Evolutionary conservation across 23 tunicate genomes (phyloP).

Genomic region (Phallusia fumigata): DNA sequence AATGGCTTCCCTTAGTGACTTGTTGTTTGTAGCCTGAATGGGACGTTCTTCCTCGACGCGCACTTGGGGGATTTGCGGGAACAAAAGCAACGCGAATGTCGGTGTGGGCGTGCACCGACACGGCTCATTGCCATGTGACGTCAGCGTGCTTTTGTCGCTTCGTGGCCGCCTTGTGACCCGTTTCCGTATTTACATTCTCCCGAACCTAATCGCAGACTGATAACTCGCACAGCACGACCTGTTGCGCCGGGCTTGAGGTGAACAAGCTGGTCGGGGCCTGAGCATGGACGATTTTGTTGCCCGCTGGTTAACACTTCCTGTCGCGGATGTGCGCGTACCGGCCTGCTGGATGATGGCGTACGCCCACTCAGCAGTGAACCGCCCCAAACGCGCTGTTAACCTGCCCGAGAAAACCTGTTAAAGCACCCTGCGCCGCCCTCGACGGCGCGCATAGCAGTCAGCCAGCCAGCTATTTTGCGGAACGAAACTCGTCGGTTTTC

Average conservation of each 20-base stretch:
- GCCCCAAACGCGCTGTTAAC: background rate
- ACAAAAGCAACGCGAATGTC: conserved; percentile 6
- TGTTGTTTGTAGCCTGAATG: background rate
- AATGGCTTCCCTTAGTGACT: background rate
- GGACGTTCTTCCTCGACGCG: conserved; percentile 1
- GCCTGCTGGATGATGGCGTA: background rate
- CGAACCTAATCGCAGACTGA: conserved; percentile 4
- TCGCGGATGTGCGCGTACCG: background rate
- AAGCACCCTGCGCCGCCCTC: background rate
- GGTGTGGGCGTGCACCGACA: conserved; percentile 10
- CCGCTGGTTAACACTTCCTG: conserved; percentile 1
- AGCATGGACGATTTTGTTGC: background rate
- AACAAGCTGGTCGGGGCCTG: background rate
- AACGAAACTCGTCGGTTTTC: conserved; percentile 9
- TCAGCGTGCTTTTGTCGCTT: background rate
- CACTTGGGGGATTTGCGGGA: conserved; percentile 17
- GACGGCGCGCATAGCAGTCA: background rate
- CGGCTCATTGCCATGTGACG: conserved; percentile 8
- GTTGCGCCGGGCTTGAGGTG: background rate
- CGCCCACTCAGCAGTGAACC: conserved; percentile 8
- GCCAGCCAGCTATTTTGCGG: conserved; percentile 1
- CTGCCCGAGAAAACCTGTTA: background rate
- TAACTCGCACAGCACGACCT: background rate
- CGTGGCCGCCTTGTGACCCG: conserved; percentile 3
- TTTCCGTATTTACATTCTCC: conserved; percentile 7